A percentile compares a stretch with the other conserved stretches of the same genome.
Evolutionary conservation across 2,888 invertebrate genomes (phyloP).

Genomic region (Hesperia comma): DNA sequence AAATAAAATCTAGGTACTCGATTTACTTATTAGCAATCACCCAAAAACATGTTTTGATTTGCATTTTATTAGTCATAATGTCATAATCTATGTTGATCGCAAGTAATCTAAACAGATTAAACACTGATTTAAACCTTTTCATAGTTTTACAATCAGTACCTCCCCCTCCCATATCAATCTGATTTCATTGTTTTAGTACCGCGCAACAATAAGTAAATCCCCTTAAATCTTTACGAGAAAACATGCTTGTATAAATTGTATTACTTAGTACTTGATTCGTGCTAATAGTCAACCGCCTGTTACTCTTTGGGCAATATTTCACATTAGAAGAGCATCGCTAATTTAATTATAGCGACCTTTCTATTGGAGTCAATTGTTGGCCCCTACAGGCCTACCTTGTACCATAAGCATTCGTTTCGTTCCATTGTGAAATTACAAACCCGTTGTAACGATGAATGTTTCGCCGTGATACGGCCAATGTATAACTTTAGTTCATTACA

Average conservation of each 20-base stretch:
- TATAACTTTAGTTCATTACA: constrained; percentile 52
- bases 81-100: too few relatives aligned
- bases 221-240: constrained; percentile 13
- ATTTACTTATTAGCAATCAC: too few relatives aligned
- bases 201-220: background rate
- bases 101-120: too few relatives aligned
- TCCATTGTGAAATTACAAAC: constrained; percentile 54
- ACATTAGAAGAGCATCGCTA: constrained; percentile 63
- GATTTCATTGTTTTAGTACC: too few relatives aligned
- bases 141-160: background rate
- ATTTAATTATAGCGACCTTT: constrained; percentile 76
- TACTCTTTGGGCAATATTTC: constrained; percentile 48
- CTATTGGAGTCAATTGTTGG: constrained; percentile 71
- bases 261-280: constrained; percentile 17
- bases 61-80: too few relatives aligned
- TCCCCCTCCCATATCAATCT: too few relatives aligned
- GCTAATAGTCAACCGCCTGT: constrained; percentile 8
- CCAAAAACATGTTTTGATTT: too few relatives aligned
- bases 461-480: constrained; percentile 48
- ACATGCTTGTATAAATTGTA: background rate
- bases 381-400: constrained; percentile 37
- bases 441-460: constrained; percentile 45
- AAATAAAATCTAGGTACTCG: too few relatives aligned
- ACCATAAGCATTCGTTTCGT: constrained; percentile 41
- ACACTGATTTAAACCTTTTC: too few relatives aligned